These are phyloP conservation scores for Arvicanthis niloticus DNA, from an alignment of 2,113 vertebrate species.

Conservation along the genomic window DNA sequence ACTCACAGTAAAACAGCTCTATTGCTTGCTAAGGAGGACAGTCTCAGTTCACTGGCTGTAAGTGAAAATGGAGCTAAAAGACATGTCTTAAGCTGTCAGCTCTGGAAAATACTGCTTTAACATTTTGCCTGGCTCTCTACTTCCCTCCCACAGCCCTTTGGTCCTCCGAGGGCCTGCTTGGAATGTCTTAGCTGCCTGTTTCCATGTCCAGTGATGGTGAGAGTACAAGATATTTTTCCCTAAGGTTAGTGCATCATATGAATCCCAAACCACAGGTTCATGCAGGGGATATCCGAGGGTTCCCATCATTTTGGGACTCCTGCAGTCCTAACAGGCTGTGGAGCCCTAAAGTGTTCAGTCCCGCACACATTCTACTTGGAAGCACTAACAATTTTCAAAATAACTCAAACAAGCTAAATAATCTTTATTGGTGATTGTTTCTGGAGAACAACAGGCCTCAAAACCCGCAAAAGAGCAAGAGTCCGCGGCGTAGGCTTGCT, in stretches of 20 bases:
- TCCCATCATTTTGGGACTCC: background rate
- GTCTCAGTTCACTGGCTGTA: background rate
- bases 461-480: background rate
- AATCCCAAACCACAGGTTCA: background rate
- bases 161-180: background rate
- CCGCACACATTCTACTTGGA: background rate
- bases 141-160: background rate
- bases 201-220: background rate
- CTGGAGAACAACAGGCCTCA: background rate
- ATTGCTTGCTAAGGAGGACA: background rate
- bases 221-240: background rate
- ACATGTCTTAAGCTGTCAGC: background rate
- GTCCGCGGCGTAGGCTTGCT: background rate
- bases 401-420: slow-evolving; percentile 28
- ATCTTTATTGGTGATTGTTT: background rate
- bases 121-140: background rate
- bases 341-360: background rate
- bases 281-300: too few relatives aligned
- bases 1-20: slow-evolving; percentile 10
- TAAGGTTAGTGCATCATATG: background rate
- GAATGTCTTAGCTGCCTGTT: background rate
- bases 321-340: background rate
- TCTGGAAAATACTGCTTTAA: background rate
- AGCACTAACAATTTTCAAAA: slow-evolving; percentile 5
- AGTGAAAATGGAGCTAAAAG: background rate